Base-by-base conservation (phyloP, 1,140 invertebrate species). In the Drosophila elegans region DNA sequence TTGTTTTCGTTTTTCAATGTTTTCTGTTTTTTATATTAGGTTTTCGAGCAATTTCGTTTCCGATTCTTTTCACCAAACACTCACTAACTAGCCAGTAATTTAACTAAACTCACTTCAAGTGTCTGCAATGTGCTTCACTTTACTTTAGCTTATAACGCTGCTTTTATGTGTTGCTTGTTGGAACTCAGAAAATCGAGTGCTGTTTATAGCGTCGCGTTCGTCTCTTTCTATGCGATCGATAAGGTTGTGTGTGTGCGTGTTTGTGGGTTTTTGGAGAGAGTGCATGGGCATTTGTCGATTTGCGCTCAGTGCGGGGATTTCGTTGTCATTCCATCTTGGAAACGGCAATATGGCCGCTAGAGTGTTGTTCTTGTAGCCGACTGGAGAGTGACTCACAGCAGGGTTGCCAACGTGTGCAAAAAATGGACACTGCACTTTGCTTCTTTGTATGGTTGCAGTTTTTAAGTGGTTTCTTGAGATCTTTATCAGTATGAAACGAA, bases 171-270 rank as follows among this genome's bases (percentile, higher is more conserved):
- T 55, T 90, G 59, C 82, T 85, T 79, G 78, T 49, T 77, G 49
- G 54, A 67, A 69, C 46, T 64, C 82, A 72, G 90, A 77, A 80
- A 62, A 59, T 72, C 46, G 84, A 91, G 85, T 91, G 90, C 86
- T 90, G 90, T 85, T 91, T 91, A 91, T 91, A 91, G 68, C 86
- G 89, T 68, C 69, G 82, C 74, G 83, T 67, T 78, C 74, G 62
- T 61, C 76, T 80, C 85, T 90, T 90, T 90, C 86, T 86, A 90
- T 90, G 71, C 76, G 67, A 53, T 77, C 73, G 76, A 66, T 75
- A 77, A 36, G 48, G 61, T 42, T 54, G 57, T 45, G n/a, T 25
- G 32, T 66, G 64, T 62, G 59, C 64, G 63, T 36, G 75, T 64
- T 9, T 45, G 59, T 66, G 63, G 32, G 75, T 68, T 9, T 44